These are phyloP conservation scores for Leucoraja erinaceus DNA, from an alignment of 2,113 vertebrate species.

Conservation along the genomic window DNA sequence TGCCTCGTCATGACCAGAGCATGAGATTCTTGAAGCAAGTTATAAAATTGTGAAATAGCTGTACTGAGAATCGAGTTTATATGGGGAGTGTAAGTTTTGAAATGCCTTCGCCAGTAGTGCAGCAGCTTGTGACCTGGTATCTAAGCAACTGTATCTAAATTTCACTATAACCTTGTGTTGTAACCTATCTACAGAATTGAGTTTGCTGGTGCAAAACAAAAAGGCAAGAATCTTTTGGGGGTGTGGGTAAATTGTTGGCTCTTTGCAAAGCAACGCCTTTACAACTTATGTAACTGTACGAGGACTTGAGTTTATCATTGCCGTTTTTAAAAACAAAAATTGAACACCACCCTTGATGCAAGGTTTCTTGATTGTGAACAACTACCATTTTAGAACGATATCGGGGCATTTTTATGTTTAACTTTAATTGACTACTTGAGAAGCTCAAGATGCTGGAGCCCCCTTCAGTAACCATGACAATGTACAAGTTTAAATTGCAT, in stretches of 20 bases:
- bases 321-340: too few relatives aligned
- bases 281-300: too few relatives aligned
- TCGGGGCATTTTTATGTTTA: background rate
- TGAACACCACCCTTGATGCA: too few relatives aligned
- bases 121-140: conserved; percentile 21
- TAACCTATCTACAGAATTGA: background rate
- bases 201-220: background rate
- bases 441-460: background rate
- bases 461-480: background rate
- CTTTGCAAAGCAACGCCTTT: background rate
- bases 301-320: too few relatives aligned
- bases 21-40: background rate
- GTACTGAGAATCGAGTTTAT: background rate
- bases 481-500: background rate
- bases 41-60: background rate
- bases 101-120: background rate
- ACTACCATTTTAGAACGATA: too few relatives aligned
- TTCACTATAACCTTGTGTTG: background rate
- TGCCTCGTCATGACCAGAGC: background rate
- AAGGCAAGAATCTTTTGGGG: background rate
- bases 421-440: background rate
- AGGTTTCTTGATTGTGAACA: too few relatives aligned
- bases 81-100: background rate
- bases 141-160: background rate
- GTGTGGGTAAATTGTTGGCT: too few relatives aligned